Evolutionary conservation across 2,797 vertebrate genomes (phyloP).

Genomic region (Ateles fusciceps): DNA sequence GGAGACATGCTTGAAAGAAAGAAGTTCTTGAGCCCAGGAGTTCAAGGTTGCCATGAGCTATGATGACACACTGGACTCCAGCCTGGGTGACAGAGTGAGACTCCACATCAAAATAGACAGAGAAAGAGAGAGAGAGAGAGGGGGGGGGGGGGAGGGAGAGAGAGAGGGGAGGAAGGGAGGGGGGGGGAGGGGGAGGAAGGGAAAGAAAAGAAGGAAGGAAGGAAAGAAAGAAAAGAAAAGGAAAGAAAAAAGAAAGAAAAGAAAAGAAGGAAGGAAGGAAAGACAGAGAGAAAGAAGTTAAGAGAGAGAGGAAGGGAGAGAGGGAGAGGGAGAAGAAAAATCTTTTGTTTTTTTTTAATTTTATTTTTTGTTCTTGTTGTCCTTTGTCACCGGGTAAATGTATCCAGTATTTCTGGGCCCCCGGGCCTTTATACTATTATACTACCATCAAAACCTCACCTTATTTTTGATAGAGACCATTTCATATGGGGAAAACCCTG

Average conservation of each 20-base stretch:
- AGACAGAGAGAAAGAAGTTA: no score
- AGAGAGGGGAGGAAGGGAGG: fast-evolving
- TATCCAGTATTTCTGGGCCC: not conserved
- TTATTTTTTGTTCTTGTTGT: not conserved
- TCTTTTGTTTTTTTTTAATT: not conserved
- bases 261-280: no score
- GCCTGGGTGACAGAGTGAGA: not conserved
- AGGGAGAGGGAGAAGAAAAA: not conserved
- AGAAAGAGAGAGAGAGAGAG: not conserved
- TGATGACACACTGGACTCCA: not conserved
- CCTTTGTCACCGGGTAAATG: not conserved
- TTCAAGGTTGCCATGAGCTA: not conserved
- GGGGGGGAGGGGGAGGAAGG: no score
- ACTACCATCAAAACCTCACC: not conserved
- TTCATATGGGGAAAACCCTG: not conserved
- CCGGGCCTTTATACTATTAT: not conserved
- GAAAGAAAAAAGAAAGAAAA: no score
- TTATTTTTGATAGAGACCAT: not conserved
- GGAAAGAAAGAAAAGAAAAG: no score
- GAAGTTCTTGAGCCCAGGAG: not conserved
- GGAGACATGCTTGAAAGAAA: not conserved
- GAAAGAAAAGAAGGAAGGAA: no score
- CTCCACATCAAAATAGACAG: not conserved
- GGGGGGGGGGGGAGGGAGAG: fast-evolving
- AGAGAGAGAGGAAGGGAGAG: no score